These are phyloP conservation scores for Chlorodrepanis virens DNA, from an alignment of 2,113 vertebrate species.

Conservation along the genomic window DNA sequence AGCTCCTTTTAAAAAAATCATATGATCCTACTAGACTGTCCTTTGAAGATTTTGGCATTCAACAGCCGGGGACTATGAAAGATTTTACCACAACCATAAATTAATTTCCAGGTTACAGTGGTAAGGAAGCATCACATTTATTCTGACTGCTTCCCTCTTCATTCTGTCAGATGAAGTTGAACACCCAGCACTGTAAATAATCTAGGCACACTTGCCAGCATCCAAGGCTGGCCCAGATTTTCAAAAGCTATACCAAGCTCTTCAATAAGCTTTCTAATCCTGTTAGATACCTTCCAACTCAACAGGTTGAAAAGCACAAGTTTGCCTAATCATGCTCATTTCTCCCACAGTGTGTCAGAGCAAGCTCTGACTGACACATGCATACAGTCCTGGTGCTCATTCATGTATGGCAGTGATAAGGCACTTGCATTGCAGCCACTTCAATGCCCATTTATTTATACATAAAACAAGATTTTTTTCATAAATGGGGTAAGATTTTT, in stretches of 20 bases:
- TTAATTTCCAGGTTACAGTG: slow-evolving; percentile 12
- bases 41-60: slow-evolving; percentile 8
- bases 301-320: not conserved
- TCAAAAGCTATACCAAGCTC: not conserved
- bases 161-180: slow-evolving; percentile 36
- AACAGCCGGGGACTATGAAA: not conserved
- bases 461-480: not conserved
- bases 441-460: not conserved
- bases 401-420: accelerated
- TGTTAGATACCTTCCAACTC: not conserved
- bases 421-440: not conserved
- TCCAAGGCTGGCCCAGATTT: not conserved
- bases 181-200: slow-evolving; percentile 47
- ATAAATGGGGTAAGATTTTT: not conserved
- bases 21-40: not conserved
- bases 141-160: slow-evolving; percentile 64
- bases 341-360: not conserved
- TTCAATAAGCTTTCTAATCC: not conserved
- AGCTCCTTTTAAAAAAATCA: not conserved
- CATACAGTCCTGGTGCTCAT: not conserved
- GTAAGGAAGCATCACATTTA: slow-evolving; percentile 45
- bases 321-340: not conserved
- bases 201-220: not conserved
- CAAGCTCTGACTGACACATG: not conserved
- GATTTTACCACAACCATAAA: not conserved